Percentiles rank a stretch among this genome's conserved stretches.
Conservation (phyloP, 2,797 vertebrate species). For the Tangara arthus region DNA sequence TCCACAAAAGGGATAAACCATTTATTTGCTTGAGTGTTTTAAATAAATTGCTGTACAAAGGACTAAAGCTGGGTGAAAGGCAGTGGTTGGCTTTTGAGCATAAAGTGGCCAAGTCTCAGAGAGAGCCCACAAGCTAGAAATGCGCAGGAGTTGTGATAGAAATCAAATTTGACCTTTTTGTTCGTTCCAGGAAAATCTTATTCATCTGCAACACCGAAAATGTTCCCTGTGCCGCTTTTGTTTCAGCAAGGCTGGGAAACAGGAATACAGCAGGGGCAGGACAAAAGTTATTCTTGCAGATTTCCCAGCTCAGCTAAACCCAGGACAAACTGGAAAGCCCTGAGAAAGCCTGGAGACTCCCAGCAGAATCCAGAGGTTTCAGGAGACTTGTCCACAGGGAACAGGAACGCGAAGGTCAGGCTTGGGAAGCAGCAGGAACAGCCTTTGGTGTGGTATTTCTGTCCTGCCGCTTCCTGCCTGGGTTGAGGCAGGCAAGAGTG, state of each 20-base stretch:
- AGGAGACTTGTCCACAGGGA: neutral
- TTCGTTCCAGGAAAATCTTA: neutral
- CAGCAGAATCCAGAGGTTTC: neutral
- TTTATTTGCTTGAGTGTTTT: neutral
- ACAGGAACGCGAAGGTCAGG: neutral
- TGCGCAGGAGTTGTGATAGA: neutral
- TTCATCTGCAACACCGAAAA: neutral
- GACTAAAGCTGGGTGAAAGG: neutral
- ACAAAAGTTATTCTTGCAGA: slow-evolving; percentile 36
- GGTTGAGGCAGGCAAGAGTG: neutral
- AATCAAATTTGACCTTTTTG: slow-evolving; percentile 1
- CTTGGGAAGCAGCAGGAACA: neutral
- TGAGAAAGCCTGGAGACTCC: neutral
- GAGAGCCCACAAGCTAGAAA: neutral
- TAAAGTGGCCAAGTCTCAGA: neutral
- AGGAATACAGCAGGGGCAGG: neutral
- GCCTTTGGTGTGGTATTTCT: neutral
- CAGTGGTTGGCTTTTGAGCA: neutral
- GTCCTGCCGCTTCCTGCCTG: neutral
- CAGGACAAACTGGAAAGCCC: neutral
- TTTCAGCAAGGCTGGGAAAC: slow-evolving; percentile 17
- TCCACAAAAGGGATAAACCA: neutral
- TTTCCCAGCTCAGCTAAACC: slow-evolving; percentile 12
- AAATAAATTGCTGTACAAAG: neutral
- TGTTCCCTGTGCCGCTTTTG: neutral